Conservation (phyloP, 2,113 vertebrate species). For the Aptenodytes forsteri region DNA sequence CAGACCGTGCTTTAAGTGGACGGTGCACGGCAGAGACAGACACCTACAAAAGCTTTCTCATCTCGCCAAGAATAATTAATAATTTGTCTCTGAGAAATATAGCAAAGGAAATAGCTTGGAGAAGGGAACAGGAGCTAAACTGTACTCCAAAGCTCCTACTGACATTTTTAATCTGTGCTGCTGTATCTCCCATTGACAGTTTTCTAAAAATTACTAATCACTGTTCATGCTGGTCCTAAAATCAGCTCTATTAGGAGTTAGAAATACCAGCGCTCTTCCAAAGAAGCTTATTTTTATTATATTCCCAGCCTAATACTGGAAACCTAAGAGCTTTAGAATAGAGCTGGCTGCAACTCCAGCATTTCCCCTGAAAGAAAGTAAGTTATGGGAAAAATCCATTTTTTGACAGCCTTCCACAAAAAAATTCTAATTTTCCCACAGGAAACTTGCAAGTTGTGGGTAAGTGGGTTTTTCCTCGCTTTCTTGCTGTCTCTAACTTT, state of each 20-base stretch:
- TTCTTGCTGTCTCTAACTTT: background rate
- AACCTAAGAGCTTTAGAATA: slow-evolving; percentile 37
- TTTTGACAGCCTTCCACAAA: slow-evolving; percentile 46
- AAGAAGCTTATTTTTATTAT: slow-evolving; percentile 45
- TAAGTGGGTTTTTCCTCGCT: slow-evolving; percentile 24
- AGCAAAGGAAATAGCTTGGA: background rate
- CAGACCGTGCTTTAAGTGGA: background rate
- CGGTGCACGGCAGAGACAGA: background rate
- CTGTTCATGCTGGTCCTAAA: background rate
- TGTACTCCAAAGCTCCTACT: slow-evolving; percentile 1
- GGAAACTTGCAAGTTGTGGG: slow-evolving; percentile 36
- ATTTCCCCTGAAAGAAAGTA: slow-evolving; percentile 33
- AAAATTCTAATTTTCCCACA: slow-evolving; percentile 38
- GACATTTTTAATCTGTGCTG: background rate
- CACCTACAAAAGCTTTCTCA: background rate
- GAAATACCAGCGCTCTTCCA: slow-evolving; percentile 22
- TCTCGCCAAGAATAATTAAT: background rate
- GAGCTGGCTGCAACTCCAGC: slow-evolving; percentile 37
- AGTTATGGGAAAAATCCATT: slow-evolving; percentile 63
- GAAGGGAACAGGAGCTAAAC: background rate
- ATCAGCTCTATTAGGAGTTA: background rate
- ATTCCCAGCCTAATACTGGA: slow-evolving; percentile 43
- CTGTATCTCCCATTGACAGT: background rate
- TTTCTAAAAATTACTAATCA: background rate
- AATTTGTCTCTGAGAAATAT: background rate